These are phyloP conservation scores for Tridacna gigas DNA, from an alignment of 2,888 invertebrate genomes.

Conservation along the genomic window DNA sequence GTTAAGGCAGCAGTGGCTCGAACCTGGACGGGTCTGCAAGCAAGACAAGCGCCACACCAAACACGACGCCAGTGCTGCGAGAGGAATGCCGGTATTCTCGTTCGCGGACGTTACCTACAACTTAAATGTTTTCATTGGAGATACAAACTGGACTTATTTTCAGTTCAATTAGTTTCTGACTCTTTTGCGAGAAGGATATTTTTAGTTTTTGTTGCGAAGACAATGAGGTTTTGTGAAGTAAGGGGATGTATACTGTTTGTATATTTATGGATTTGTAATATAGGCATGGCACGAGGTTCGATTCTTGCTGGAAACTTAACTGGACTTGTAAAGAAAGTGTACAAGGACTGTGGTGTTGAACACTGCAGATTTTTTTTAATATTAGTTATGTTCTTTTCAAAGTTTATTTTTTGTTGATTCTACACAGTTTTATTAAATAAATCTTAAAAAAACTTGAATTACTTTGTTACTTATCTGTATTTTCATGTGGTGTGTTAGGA, in stretches of 20 bases:
- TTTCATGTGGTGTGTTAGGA: too few relatives aligned
- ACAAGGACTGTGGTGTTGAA: conserved; percentile 27
- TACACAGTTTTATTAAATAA: conserved; percentile 56
- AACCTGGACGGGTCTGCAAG: not conserved
- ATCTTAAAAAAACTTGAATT: conserved; percentile 17
- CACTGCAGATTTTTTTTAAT: conserved; percentile 36
- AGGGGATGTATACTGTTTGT: not conserved
- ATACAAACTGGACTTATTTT: conserved; percentile 10
- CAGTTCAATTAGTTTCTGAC: not conserved
- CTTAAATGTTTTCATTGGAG: not conserved
- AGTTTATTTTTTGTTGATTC: conserved; percentile 63
- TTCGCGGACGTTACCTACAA: not conserved
- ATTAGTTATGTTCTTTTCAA: conserved; percentile 52
- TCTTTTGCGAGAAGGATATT: not conserved
- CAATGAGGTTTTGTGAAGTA: not conserved
- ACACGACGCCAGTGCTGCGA: not conserved
- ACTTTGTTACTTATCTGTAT: too few relatives aligned
- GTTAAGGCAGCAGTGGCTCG: not conserved
- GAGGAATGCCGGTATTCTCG: not conserved
- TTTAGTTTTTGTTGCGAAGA: conserved; percentile 2
- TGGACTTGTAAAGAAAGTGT: too few relatives aligned
- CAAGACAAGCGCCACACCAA: too few relatives aligned
- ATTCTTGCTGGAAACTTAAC: too few relatives aligned
- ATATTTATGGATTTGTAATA: too few relatives aligned
- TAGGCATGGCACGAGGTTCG: too few relatives aligned